These are phyloP conservation scores for Panthera leo DNA, from an alignment of 2,113 vertebrate genomes.

Conservation along the genomic window DNA sequence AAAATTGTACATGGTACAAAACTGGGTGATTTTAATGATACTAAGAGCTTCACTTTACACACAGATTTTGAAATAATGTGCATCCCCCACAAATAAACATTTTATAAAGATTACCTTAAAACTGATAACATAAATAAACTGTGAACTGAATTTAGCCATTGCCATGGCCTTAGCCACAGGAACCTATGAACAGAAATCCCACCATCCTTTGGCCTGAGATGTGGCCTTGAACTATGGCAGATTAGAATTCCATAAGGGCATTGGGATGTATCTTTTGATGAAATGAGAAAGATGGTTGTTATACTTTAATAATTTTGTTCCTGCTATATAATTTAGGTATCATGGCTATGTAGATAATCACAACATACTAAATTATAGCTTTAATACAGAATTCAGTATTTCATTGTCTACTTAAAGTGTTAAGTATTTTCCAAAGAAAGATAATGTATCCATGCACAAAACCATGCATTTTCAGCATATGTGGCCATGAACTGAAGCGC, in stretches of 20 bases:
- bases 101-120: background rate
- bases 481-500: conserved; percentile 18
- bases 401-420: conserved; percentile 18
- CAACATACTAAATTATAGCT: background rate
- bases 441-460: background rate
- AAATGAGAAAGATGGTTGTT: background rate
- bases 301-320: background rate
- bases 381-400: background rate
- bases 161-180: background rate
- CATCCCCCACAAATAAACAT: background rate
- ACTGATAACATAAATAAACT: background rate
- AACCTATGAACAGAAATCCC: background rate
- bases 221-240: background rate
- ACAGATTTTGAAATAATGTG: background rate
- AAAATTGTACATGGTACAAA: background rate
- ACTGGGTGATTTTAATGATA: background rate
- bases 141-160: background rate
- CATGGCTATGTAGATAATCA: background rate
- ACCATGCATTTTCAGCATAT: background rate
- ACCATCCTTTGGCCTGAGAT: background rate
- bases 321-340: background rate
- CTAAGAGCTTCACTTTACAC: background rate
- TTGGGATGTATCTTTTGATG: background rate
- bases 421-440: conserved; percentile 35
- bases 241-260: background rate